Evolutionary conservation across 37 sponge, comb jelly and placozoan genomes (phyloP).

Genomic region (Halichondria panicea): DNA sequence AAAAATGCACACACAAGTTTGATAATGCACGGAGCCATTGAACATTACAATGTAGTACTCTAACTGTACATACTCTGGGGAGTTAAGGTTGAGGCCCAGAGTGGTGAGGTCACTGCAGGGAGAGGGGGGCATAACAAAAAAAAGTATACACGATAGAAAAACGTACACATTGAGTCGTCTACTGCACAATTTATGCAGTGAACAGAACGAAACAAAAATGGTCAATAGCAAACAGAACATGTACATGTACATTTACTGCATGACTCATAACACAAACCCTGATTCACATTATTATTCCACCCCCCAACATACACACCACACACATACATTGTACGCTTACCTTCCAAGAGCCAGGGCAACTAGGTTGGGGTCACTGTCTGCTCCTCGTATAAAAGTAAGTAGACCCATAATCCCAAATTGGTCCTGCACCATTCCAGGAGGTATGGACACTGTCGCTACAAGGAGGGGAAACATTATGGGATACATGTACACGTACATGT

Average conservation of each 20-base stretch:
- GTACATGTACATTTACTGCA: no score
- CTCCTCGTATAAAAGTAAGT: conserved; percentile 94
- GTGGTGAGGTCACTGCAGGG: conserved; percentile 90
- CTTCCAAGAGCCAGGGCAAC: conserved; percentile 96
- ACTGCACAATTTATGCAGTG: no score
- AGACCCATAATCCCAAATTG: conserved; percentile 99
- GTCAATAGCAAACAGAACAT: no score
- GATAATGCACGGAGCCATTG: background rate
- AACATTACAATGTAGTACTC: background rate
- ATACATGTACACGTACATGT: background rate
- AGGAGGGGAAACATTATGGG: background rate
- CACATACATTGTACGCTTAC: conserved; percentile 56
- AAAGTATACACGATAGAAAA: background rate
- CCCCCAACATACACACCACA: background rate
- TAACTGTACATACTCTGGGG: conserved; percentile 80
- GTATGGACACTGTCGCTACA: conserved; percentile 76
- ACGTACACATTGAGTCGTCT: no score
- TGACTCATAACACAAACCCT: no score
- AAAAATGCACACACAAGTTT: background rate
- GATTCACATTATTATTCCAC: background rate
- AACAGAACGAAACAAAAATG: no score
- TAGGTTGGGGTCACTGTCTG: conserved; percentile 93
- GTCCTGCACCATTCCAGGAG: conserved; percentile 97
- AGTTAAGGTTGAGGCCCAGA: conserved; percentile 96
- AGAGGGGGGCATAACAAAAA: conserved; percentile 1